phyloP scores from a whole-genome alignment of 2,888 invertebrate genomes.

The Melanchra persicariae region DNA sequence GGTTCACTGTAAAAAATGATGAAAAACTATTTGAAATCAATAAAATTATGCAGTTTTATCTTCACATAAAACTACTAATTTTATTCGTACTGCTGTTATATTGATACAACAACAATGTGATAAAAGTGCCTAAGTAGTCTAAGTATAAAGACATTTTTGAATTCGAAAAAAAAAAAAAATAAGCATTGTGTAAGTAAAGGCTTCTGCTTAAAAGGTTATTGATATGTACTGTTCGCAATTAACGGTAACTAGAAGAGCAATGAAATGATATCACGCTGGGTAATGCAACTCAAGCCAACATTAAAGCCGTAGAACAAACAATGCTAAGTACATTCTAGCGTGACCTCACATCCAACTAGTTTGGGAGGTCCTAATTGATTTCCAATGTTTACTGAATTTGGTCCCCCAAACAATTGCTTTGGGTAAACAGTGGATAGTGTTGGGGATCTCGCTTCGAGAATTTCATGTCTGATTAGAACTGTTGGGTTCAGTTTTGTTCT shows the following conservation, averaged over 20 bases:
- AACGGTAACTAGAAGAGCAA: background rate
- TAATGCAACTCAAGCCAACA: constrained; percentile 24
- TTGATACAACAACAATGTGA: background rate
- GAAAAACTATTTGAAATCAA: background rate
- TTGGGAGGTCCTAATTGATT: constrained; percentile 68
- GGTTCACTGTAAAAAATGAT: background rate
- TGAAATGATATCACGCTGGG: too few relatives aligned
- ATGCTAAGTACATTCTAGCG: constrained; percentile 55
- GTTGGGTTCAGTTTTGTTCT: constrained; percentile 15
- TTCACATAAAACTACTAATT: background rate
- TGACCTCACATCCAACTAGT: constrained; percentile 61
- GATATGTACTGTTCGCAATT: background rate
- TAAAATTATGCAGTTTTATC: too few relatives aligned
- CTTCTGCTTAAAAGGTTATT: background rate
- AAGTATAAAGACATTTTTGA: too few relatives aligned
- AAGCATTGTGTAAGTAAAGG: background rate
- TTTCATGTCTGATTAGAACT: constrained; percentile 34
- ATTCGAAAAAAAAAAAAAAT: too few relatives aligned
- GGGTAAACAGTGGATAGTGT: constrained; percentile 47
- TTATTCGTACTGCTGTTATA: rapidly evolving
- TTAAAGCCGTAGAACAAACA: constrained; percentile 50
- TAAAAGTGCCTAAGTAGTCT: background rate
- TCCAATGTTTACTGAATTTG: constrained; percentile 69
- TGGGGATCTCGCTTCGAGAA: constrained; percentile 42
- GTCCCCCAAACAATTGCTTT: constrained; percentile 62